These are phyloP conservation scores for Chamaetylas fuelleborni DNA, from an alignment of 2,113 vertebrate genomes.

Conservation along the genomic window DNA sequence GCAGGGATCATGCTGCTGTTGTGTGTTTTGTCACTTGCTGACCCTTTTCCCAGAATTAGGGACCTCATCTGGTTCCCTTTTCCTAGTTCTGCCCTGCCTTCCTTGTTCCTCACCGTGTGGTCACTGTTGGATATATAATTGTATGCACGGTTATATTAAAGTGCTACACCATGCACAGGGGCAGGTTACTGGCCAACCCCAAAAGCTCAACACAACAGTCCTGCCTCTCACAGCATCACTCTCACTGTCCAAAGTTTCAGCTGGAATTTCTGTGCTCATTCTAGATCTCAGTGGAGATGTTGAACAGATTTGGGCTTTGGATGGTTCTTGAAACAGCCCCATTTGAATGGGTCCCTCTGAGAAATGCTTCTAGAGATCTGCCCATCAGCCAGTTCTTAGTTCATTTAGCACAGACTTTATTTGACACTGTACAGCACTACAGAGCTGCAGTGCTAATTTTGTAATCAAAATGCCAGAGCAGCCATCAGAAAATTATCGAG, in stretches of 20 bases:
- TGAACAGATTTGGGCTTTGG: background rate
- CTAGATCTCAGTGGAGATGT: background rate
- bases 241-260: background rate
- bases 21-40: background rate
- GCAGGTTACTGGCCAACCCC: background rate
- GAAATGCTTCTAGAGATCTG: background rate
- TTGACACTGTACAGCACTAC: background rate
- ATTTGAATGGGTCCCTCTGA: background rate
- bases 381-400: background rate
- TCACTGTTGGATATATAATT: background rate
- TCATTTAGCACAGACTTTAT: background rate
- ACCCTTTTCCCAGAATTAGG: background rate
- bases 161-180: background rate
- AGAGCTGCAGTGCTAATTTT: slow-evolving; percentile 33
- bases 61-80: background rate
- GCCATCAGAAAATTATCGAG: slow-evolving; percentile 24
- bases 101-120: accelerated
- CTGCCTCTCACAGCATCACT: background rate
- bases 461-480: slow-evolving; percentile 40
- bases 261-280: background rate
- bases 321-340: background rate
- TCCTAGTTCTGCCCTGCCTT: background rate
- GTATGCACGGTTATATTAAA: background rate
- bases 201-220: background rate
- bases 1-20: background rate